Evolutionary conservation across 2,888 invertebrate genomes (phyloP), one percentile per base, ranked within the genome.

Genomic region (Conomelus anceps): DNA sequence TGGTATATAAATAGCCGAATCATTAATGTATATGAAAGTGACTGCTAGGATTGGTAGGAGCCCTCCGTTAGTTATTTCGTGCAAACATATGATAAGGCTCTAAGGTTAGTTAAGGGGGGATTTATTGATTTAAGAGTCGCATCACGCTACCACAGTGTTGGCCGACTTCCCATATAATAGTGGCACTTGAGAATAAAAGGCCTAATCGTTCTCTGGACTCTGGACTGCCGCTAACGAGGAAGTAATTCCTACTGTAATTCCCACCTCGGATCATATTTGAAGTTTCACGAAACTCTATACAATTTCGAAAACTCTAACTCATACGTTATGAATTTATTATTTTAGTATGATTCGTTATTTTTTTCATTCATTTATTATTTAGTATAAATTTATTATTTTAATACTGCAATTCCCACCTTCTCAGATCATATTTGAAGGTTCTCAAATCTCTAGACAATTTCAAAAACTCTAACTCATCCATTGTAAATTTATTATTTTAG

Each of bases 121-220:
- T 86, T 86, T 86, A 86, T 86, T 86, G 86, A 86, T 86, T 86
- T 86, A 86, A 86, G 24, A 86, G 24, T 24, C 86, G n/a, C 86
- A 86, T 86, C 86, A 86, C 86, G 86, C 86, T 24, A 86, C 24
- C 29, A 17, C 20, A 26, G 24, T 24, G 86, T 24, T 86, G 86
- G 23, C 86, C 29, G 17, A n/a, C n/a, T 17, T 17, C 23, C 86
- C 86, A 86, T 63, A 63, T 63, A 63, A n/a, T n/a, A n/a, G 63
- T 63, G 63, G n/a, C 63, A 63, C 63, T 63, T 63, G 63, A n/a
- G n/a, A 63, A 63, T 63, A 63, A 63, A 63, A 63, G 63, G 63
- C 63, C 63, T 63, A 63, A 63, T 63, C 63, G 63, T 63, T 7
- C 63, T 3, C 63, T 63, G 63, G 63, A 63, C 63, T 63, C n/a